These are phyloP conservation scores for Gnatocerus cornutus DNA, from an alignment of 2,888 invertebrate genomes.

Conservation along the genomic window DNA sequence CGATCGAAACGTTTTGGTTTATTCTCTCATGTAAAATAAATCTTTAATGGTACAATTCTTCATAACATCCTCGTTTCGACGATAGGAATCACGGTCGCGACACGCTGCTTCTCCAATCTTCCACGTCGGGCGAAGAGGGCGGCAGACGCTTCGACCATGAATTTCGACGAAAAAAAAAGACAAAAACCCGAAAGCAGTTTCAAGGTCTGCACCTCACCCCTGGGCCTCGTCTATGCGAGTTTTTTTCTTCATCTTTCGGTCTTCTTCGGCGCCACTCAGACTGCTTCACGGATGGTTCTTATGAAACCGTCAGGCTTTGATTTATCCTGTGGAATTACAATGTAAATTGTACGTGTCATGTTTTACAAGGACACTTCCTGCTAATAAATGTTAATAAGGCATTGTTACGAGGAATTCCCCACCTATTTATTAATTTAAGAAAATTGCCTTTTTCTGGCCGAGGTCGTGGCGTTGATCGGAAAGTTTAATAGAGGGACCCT, in stretches of 20 bases:
- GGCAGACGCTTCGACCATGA: conserved; percentile 58
- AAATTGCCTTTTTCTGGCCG: conserved; percentile 42
- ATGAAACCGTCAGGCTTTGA: conserved; percentile 38
- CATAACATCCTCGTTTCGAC: too few relatives aligned
- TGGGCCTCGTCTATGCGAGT: conserved; percentile 11
- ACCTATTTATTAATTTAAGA: conserved; percentile 41
- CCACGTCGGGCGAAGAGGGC: conserved; percentile 19
- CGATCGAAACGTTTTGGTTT: too few relatives aligned
- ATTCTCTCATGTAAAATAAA: too few relatives aligned
- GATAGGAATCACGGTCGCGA: too few relatives aligned
- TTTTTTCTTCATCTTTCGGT: conserved; percentile 17
- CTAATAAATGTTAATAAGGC: conserved; percentile 45
- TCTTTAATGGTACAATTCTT: too few relatives aligned
- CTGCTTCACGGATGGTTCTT: conserved; percentile 38
- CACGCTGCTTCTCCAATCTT: background rate
- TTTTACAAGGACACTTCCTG: conserved; percentile 47
- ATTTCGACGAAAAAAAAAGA: conserved; percentile 60
- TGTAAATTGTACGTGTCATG: conserved; percentile 41
- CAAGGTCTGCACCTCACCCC: conserved; percentile 54
- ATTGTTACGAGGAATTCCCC: conserved; percentile 48
- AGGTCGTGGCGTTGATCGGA: conserved; percentile 7
- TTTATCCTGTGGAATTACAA: conserved; percentile 45
- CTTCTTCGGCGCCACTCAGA: conserved; percentile 47
- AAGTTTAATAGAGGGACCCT: conserved; percentile 5
- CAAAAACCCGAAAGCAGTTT: conserved; percentile 56